Percentiles rank a stretch among this genome's conserved stretches.
Conservation (phyloP, 1,140 invertebrate species). For the Aphis craccivora region DNA sequence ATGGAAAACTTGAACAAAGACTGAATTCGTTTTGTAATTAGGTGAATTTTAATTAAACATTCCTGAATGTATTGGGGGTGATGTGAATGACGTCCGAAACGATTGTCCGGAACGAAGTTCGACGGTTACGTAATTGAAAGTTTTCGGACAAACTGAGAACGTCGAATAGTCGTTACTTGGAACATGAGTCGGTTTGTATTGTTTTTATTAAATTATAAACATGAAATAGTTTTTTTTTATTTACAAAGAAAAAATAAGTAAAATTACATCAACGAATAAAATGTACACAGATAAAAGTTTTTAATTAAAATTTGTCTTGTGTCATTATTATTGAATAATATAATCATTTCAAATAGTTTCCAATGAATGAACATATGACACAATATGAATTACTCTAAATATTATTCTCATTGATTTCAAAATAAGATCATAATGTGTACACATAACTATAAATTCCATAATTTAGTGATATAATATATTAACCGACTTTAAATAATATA, state of each 20-base stretch:
- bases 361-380: not conserved
- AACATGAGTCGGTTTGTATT: conserved; percentile 37
- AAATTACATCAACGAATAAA: not conserved
- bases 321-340: not conserved
- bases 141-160: conserved; percentile 50
- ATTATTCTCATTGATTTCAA: not conserved
- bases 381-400: not conserved
- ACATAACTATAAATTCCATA: not conserved
- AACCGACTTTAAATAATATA: not conserved
- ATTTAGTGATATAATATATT: not conserved
- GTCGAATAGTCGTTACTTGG: conserved; percentile 10
- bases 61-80: conserved; percentile 35
- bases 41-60: conserved; percentile 58
- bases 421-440: not conserved
- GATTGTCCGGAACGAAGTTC: conserved; percentile 53
- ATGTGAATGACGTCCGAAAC: conserved; percentile 53
- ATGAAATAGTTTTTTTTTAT: not conserved
- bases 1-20: conserved; percentile 38
- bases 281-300: conserved; percentile 8
- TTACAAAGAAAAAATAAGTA: not conserved
- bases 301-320: conserved; percentile 41
- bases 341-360: not conserved
- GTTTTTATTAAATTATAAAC: conserved; percentile 34
- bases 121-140: conserved; percentile 54
- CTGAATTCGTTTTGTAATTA: conserved; percentile 50